Conservation (phyloP, 2,888 invertebrate genomes). For the Andrena minutula region DNA sequence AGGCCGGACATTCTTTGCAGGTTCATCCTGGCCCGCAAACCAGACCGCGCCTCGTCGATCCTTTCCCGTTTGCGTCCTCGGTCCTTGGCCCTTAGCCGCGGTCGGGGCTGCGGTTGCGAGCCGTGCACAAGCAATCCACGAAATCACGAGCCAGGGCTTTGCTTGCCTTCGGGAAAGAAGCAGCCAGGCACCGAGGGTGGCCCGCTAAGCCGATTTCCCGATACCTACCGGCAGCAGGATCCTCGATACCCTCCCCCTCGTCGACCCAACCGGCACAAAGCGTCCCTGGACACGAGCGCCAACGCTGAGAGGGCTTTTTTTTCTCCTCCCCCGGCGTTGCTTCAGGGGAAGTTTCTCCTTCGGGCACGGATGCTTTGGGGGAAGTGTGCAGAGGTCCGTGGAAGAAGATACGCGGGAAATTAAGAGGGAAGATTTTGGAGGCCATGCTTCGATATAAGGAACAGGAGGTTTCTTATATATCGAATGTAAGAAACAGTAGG, state of each 20-base stretch:
- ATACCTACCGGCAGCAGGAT: conserved; percentile 24
- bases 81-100: conserved; percentile 64
- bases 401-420: neutral
- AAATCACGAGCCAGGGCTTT: conserved; percentile 62
- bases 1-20: conserved; percentile 56
- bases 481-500: no score
- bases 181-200: conserved; percentile 19
- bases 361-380: neutral
- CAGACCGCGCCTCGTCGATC: conserved; percentile 62
- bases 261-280: conserved; percentile 29
- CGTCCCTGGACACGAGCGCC: conserved; percentile 29
- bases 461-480: no score
- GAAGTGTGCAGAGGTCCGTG: neutral
- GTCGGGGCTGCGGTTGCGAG: conserved; percentile 63
- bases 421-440: neutral
- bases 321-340: neutral
- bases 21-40: conserved; percentile 68
- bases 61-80: conserved; percentile 56
- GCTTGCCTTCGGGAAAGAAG: conserved; percentile 42
- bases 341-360: neutral
- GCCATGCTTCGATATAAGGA: no score
- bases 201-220: conserved; percentile 66
- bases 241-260: neutral
- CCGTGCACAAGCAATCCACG: conserved; percentile 62
- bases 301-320: neutral